These are phyloP conservation scores for Pseudotriccus pelzelni DNA, from an alignment of 2,797 vertebrate species.

Conservation along the genomic window DNA sequence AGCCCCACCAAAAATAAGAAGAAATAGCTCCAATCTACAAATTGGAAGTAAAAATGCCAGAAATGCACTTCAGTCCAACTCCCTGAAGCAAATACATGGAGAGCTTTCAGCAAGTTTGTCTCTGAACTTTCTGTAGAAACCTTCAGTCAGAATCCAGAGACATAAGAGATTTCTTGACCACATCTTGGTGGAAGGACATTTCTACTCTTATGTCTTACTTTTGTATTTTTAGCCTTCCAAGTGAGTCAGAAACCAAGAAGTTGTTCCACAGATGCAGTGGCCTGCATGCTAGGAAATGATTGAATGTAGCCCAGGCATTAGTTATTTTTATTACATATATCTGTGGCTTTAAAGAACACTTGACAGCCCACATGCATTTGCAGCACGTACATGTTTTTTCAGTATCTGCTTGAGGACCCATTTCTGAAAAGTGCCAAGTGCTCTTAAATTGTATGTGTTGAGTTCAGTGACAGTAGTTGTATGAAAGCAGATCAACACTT, in stretches of 20 bases:
- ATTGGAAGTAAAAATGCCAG: neutral
- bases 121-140: constrained; percentile 2
- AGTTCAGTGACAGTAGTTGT: neutral
- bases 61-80: neutral
- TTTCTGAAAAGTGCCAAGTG: neutral
- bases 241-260: neutral
- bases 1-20: neutral
- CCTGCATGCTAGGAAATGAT: neutral
- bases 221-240: neutral
- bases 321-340: neutral
- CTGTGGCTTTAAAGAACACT: neutral
- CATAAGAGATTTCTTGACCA: neutral
- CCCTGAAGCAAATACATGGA: neutral
- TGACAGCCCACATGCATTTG: neutral
- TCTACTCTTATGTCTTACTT: neutral
- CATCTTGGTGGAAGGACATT: neutral
- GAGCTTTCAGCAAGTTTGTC: neutral
- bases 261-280: neutral
- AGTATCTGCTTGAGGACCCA: neutral
- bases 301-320: neutral
- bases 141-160: constrained; percentile 2
- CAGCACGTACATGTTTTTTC: neutral
- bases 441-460: neutral
- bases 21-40: neutral
- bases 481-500: neutral